Evolutionary conservation across 2,888 invertebrate genomes (phyloP).

Genomic region (Frankliniella intonsa): DNA sequence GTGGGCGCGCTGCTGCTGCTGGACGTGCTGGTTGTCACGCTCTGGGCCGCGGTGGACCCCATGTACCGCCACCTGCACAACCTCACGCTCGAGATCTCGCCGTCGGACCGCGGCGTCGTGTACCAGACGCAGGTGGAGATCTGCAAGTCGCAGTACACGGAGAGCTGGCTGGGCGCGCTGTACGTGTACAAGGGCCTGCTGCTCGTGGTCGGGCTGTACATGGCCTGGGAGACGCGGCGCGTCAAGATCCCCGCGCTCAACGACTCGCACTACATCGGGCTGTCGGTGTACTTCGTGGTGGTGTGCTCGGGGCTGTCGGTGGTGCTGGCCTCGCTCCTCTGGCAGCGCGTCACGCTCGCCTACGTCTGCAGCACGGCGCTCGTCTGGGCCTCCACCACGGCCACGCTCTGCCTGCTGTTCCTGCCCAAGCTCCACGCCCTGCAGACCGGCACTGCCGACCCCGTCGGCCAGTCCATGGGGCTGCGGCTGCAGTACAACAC

Average conservation of each 20-base stretch:
- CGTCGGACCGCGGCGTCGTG: constrained; percentile 71
- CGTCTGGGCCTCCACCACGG: constrained; percentile 80
- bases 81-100: constrained; percentile 72
- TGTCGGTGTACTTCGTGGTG: constrained; percentile 88
- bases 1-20: constrained; percentile 76
- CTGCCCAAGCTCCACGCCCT: constrained; percentile 78
- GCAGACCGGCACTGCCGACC: constrained; percentile 61
- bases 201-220: constrained; percentile 83
- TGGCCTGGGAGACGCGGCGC: constrained; percentile 92
- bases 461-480: constrained; percentile 83
- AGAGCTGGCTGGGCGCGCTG: constrained; percentile 83
- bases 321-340: constrained; percentile 80
- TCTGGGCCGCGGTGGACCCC: constrained; percentile 83
- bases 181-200: constrained; percentile 87
- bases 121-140: constrained; percentile 66
- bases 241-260: constrained; percentile 88
- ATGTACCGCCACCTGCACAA: constrained; percentile 80
- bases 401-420: constrained; percentile 79
- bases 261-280: constrained; percentile 89
- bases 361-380: constrained; percentile 77
- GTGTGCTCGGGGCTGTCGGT: constrained; percentile 83
- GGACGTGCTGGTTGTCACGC: constrained; percentile 74
- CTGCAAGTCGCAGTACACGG: constrained; percentile 63
- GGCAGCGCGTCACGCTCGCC: constrained; percentile 72
- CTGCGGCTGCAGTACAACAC: constrained; percentile 85